Base-by-base conservation (phyloP, 2,888 invertebrate genomes). In the Steinernema carpocapsae region DNA sequence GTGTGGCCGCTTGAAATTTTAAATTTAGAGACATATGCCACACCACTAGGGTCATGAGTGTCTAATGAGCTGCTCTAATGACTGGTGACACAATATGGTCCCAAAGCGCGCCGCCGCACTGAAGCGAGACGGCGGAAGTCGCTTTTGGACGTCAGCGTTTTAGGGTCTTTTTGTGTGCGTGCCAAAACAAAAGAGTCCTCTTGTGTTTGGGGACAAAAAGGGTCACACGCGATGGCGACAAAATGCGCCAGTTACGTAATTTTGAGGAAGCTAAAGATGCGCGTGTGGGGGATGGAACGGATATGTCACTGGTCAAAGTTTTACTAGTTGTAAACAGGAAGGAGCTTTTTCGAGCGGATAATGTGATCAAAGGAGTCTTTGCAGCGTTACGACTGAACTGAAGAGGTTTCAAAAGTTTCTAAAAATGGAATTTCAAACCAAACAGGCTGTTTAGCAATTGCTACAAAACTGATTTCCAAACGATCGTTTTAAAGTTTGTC, bases 81-180 rank as follows among this genome's bases (percentile, higher is more conserved):
- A 19, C n/a, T 19, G 17, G 48, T 48, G 48, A 48, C 48, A 48
- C 48, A 48, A 26, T 26, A 56, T 56, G n/a, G 26, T 26, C 56
- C 26, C 14, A 14, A 56, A 56, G 22, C 24, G 26, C n/a, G 56
- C 56, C 56, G 56, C 22, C 56, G 56, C 56, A 56, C 26, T 56
- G n/a, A 19, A 56, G 24, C 56, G 56, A 56, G 14, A 43, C 43
- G 43, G 56, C 56, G 56, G 56, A 56, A 56, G 56, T 56, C 26
- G 12, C 56, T 56, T 26, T 26, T n/a, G n/a, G n/a, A n/a, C n/a
- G n/a, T n/a, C n/a, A n/a, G n/a, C n/a, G n/a, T n/a, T n/a, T n/a
- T n/a, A n/a, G n/a, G n/a, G n/a, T n/a, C n/a, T n/a, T n/a, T n/a
- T n/a, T n/a, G n/a, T n/a, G n/a, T n/a, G n/a, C n/a, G n/a, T n/a